These are phyloP conservation scores for Platalea minor DNA, from an alignment of 2,797 vertebrate genomes.

Conservation along the genomic window DNA sequence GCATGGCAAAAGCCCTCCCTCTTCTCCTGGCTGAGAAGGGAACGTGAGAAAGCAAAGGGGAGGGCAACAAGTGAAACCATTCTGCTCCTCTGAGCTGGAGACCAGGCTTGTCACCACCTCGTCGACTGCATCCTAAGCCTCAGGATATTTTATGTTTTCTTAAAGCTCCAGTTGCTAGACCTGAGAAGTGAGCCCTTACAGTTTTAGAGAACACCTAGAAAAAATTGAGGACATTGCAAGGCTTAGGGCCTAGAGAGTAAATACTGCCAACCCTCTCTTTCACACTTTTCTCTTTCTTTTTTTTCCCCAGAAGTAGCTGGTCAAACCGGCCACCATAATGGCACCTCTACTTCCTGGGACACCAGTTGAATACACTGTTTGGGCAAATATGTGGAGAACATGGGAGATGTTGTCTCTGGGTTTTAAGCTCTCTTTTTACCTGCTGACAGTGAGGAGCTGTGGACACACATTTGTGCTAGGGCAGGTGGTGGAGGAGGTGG, in stretches of 20 bases:
- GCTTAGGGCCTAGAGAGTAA: neutral
- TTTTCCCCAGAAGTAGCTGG: neutral
- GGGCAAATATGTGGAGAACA: neutral
- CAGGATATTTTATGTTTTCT: neutral
- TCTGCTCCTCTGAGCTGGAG: neutral
- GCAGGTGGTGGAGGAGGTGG: neutral
- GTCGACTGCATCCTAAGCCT: neutral
- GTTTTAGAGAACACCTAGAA: neutral
- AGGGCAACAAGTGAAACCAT: neutral
- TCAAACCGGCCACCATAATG: neutral
- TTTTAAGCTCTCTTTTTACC: neutral
- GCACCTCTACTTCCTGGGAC: neutral
- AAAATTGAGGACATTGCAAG: neutral
- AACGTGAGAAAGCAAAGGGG: neutral
- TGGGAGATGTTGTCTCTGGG: neutral
- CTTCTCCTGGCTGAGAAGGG: neutral
- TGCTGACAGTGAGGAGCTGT: neutral
- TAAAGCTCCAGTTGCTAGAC: neutral
- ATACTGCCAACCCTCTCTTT: neutral
- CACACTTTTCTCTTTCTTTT: neutral
- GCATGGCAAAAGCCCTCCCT: neutral
- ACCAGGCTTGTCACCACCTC: neutral
- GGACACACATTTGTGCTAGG: neutral
- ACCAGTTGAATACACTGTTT: neutral
- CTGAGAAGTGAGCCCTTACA: accelerated